Evolutionary conservation across 2,888 invertebrate genomes (phyloP).

Genomic region (Suillia variegata): DNA sequence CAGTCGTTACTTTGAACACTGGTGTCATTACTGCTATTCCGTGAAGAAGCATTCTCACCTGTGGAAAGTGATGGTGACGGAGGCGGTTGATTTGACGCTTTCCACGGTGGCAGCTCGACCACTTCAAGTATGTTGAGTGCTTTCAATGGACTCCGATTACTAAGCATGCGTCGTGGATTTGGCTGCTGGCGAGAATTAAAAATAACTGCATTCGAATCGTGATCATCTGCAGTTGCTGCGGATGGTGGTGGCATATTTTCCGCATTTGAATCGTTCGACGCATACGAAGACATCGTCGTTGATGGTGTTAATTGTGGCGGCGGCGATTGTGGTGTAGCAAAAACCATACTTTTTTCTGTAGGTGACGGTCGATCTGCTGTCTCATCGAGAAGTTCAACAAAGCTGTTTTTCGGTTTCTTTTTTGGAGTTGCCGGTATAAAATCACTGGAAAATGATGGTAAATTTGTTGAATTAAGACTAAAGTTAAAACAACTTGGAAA

Average conservation of each 20-base stretch:
- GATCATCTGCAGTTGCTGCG: slow-evolving; percentile 5
- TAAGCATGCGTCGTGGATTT: slow-evolving; percentile 44
- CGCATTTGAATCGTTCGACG: slow-evolving; percentile 48
- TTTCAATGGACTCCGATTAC: slow-evolving; percentile 49
- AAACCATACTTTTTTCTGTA: too few species aligned
- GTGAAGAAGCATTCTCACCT: too few species aligned
- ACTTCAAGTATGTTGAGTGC: slow-evolving; percentile 54
- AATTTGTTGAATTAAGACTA: slow-evolving; percentile 44
- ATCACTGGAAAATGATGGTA: slow-evolving; percentile 58
- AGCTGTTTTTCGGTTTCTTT: slow-evolving; percentile 10
- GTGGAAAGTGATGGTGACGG: not conserved
- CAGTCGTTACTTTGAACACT: not conserved
- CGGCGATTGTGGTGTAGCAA: not conserved
- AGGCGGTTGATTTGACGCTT: slow-evolving; percentile 16
- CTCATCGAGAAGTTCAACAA: not conserved
- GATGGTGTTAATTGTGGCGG: slow-evolving; percentile 2
- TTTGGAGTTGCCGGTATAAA: slow-evolving; percentile 40
- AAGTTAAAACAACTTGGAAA: slow-evolving; percentile 52
- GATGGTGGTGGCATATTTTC: slow-evolving; percentile 49
- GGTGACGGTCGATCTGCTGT: too few species aligned
- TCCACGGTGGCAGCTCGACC: slow-evolving; percentile 45
- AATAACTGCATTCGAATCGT: slow-evolving; percentile 32
- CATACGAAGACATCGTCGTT: slow-evolving; percentile 28
- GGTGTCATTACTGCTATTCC: not conserved
- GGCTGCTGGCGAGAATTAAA: slow-evolving; percentile 37